Conservation (phyloP, 2,888 invertebrate species). For the Eristalis intricaria region DNA sequence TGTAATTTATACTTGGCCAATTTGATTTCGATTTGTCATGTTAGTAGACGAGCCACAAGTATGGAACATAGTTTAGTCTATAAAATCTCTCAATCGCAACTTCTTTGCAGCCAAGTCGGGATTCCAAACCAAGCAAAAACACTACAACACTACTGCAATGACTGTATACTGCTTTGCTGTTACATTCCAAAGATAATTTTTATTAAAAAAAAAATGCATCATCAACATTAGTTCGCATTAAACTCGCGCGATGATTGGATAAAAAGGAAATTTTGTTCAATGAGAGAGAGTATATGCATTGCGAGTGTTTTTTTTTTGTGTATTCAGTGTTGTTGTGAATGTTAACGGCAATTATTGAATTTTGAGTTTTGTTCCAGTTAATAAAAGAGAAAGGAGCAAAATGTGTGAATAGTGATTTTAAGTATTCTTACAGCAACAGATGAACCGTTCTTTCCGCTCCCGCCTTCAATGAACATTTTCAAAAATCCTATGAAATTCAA, state of each 20-base stretch:
- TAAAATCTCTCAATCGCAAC: not conserved
- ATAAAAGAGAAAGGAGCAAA: slow-evolving; percentile 6
- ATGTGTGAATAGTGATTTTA: not conserved
- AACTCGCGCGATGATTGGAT: not conserved
- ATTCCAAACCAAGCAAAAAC: slow-evolving; percentile 39
- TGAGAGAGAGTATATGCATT: not conserved
- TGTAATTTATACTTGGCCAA: not conserved
- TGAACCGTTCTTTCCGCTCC: slow-evolving; percentile 97
- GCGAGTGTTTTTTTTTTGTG: not conserved
- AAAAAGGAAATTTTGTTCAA: not conserved
- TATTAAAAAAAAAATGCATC: not conserved
- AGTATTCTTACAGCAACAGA: slow-evolving; percentile 89
- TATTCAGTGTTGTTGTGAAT: not conserved
- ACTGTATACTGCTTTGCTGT: not conserved
- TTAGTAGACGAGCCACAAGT: slow-evolving; percentile 39
- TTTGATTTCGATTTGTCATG: not conserved
- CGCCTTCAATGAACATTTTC: slow-evolving; percentile 89
- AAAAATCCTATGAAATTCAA: slow-evolving; percentile 86
- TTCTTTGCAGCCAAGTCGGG: not conserved
- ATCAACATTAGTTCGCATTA: not conserved
- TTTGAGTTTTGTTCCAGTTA: not conserved
- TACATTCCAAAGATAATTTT: not conserved
- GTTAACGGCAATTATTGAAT: not conserved
- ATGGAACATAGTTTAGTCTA: slow-evolving; percentile 5
- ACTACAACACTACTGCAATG: slow-evolving; percentile 44